A percentile compares a stretch with the other conserved stretches of the same genome.
phyloP scores from a whole-genome alignment of 2,888 invertebrate genomes.

The Melinopterus prodromus region DNA sequence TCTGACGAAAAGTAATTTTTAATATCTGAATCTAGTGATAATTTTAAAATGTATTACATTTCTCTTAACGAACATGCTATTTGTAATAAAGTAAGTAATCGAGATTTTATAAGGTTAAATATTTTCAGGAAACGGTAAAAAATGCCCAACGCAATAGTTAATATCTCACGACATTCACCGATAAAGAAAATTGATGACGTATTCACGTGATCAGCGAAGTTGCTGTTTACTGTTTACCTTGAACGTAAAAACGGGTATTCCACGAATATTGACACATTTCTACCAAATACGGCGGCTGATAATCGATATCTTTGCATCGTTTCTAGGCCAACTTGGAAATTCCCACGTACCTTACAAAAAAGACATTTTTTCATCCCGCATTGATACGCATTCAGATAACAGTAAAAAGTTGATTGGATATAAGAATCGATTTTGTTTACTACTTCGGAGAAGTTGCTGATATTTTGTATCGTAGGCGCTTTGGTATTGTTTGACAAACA shows the following conservation, averaged over 20 bases:
- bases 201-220: neutral
- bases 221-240: neutral
- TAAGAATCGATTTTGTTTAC: neutral
- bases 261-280: neutral
- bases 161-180: neutral
- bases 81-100: no score
- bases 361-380: neutral
- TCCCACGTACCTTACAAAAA: neutral
- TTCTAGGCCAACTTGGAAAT: neutral
- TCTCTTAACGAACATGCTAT: no score
- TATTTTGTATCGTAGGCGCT: neutral
- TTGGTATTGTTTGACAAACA: neutral
- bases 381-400: neutral
- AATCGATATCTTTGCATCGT: neutral
- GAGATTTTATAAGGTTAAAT: no score
- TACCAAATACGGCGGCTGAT: neutral
- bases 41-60: no score
- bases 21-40: no score
- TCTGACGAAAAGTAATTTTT: no score
- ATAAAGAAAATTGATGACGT: neutral
- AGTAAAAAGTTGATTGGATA: neutral
- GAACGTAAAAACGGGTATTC: neutral
- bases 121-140: no score
- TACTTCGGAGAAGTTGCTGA: neutral
- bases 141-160: neutral